phyloP scores from a whole-genome alignment of 2,888 invertebrate genomes.

The Nymphalis urticae region DNA sequence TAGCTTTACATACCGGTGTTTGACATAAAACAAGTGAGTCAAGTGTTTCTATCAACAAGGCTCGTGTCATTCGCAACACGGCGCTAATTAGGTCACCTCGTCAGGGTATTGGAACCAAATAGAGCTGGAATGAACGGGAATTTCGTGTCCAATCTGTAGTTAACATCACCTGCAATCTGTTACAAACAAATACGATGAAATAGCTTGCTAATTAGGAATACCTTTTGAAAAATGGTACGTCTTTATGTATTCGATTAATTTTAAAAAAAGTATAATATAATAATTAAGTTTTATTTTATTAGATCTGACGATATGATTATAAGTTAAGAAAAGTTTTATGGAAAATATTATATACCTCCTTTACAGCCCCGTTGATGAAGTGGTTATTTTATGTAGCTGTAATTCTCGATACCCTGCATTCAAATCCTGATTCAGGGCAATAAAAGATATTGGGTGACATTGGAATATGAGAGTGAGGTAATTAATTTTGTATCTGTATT shows the following conservation, averaged over 20 bases:
- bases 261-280: neutral
- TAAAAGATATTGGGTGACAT: too few relatives aligned
- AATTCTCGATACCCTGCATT: too few relatives aligned
- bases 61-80: constrained; percentile 26
- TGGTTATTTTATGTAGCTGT: too few relatives aligned
- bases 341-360: too few relatives aligned
- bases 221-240: neutral
- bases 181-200: constrained; percentile 6
- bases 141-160: constrained; percentile 35
- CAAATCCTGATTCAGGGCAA: too few relatives aligned
- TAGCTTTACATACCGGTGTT: constrained; percentile 4
- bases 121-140: constrained; percentile 26
- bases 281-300: too few relatives aligned
- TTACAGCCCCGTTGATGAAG: too few relatives aligned
- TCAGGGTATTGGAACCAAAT: constrained; percentile 32
- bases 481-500: too few relatives aligned
- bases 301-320: too few relatives aligned
- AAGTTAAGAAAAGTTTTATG: too few relatives aligned
- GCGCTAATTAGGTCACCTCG: constrained; percentile 35
- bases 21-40: constrained; percentile 18
- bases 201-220: constrained; percentile 20
- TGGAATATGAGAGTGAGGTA: too few relatives aligned
- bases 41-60: constrained; percentile 29
- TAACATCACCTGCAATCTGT: constrained; percentile 29
- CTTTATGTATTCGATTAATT: neutral